Base-by-base conservation (phyloP, 2,797 vertebrate genomes). In the Macrochelys suwanniensis region DNA sequence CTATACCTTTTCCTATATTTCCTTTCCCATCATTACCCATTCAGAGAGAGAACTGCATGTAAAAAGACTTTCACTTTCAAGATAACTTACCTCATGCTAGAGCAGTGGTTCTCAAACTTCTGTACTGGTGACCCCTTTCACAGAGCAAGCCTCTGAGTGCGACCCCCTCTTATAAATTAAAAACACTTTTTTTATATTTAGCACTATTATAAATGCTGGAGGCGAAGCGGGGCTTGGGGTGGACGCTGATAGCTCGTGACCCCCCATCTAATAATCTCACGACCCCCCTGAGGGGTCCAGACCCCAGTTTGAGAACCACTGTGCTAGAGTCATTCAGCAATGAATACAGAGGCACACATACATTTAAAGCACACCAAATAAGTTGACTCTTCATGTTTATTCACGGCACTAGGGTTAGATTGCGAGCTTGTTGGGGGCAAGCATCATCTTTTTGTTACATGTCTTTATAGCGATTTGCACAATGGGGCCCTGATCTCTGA, bases 61-160 rank as follows among this genome's bases (percentile, higher is more conserved):
- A 80, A 88, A 80, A 92, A 92, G 76, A 81, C 82, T 92, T 50
- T 47, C 47, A 87, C 89, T 92, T 76, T 89, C 83, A 95, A 93
- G 91, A 97, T 90, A 96, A 97, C 97, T 97, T 97, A 97, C 97
- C 95, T 97, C 88, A 89, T 82, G 74, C 90, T 85, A 94, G 49
- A 49, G 11, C 49, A 50, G 49, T 50, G 49, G 49, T 50, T 13
- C 49, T 50, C 12, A 50, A 50, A 50, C 49, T 50, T 50, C 15
- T 50, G 49, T 4, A 50, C 12, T 50, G 49, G 12, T 50, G 49
- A 50, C 49, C 49, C 49, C 49, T 50, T 50, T 50, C 49, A 50
- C 49, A 50, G 49, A 50, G 12, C 12, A 15, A 50, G 49, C 49
- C 49, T 15, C 49, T 50, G 49, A 50, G 12, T 50, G 49, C 12